These are phyloP conservation scores for Oncopeltus fasciatus DNA, from an alignment of 1,140 invertebrate species.

Conservation along the genomic window DNA sequence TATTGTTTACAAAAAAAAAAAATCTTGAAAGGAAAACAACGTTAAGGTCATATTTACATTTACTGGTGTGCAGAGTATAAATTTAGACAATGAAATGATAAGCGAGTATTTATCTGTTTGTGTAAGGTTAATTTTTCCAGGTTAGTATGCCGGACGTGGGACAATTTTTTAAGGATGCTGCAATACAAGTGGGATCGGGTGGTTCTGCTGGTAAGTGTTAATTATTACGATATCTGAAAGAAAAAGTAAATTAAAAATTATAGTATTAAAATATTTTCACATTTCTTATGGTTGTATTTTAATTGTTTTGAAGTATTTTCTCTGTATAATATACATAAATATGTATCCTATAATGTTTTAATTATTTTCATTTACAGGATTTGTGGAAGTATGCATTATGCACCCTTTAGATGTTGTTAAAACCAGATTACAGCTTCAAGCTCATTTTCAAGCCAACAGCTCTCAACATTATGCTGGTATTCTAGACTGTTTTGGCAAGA, in stretches of 20 bases:
- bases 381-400: conserved; percentile 90
- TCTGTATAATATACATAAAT: not conserved
- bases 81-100: no score
- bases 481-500: conserved; percentile 74
- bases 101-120: no score
- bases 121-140: no score
- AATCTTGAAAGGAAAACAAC: no score
- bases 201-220: conserved; percentile 57
- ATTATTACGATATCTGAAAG: not conserved
- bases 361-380: conserved; percentile 35
- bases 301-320: not conserved
- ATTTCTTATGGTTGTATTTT: not conserved
- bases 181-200: conserved; percentile 72
- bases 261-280: not conserved
- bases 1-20: no score
- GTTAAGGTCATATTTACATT: no score
- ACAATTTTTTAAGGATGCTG: conserved; percentile 48
- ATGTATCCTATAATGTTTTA: not conserved
- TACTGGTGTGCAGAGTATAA: no score
- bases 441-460: conserved; percentile 35
- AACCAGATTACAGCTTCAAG: conserved; percentile 70
- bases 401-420: conserved; percentile 87
- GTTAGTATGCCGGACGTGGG: conserved; percentile 21
- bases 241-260: not conserved
- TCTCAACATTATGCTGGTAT: conserved; percentile 62